Evolutionary conservation across 1,140 invertebrate species (phyloP).

Genomic region (Aricia agestis): DNA sequence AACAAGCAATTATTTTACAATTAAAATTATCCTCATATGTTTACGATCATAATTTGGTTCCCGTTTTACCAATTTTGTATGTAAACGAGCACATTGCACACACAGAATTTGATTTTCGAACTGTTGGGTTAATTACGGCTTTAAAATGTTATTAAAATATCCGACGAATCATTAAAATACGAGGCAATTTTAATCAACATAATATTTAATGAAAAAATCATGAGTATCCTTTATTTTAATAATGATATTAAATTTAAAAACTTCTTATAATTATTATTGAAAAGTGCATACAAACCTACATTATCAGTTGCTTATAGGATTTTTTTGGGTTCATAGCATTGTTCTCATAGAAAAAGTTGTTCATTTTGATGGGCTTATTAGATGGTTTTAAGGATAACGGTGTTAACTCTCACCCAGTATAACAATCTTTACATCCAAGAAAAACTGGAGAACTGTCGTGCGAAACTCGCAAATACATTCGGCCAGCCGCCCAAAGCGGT

Average conservation of each 20-base stretch:
- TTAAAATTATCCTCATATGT: background rate
- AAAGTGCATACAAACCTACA: background rate
- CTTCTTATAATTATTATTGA: no score
- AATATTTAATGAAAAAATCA: no score
- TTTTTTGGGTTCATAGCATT: no score
- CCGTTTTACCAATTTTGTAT: background rate
- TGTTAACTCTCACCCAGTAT: no score
- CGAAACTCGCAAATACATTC: conserved; percentile 17
- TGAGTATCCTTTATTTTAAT: no score
- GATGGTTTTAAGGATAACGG: no score
- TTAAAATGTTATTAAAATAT: background rate
- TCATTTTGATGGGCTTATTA: no score
- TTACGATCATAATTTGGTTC: background rate
- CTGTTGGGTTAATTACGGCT: background rate
- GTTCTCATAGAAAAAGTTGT: no score
- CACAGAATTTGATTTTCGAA: background rate
- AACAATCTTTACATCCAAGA: background rate
- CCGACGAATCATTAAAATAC: background rate
- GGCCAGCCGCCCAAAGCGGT: conserved; percentile 39
- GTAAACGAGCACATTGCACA: background rate
- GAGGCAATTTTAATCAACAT: no score
- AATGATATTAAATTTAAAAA: no score
- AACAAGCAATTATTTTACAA: background rate
- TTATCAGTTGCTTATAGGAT: background rate
- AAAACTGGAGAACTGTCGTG: background rate